Base-by-base conservation (phyloP, 2,888 invertebrate genomes). In the Calameuta pallipes region DNA sequence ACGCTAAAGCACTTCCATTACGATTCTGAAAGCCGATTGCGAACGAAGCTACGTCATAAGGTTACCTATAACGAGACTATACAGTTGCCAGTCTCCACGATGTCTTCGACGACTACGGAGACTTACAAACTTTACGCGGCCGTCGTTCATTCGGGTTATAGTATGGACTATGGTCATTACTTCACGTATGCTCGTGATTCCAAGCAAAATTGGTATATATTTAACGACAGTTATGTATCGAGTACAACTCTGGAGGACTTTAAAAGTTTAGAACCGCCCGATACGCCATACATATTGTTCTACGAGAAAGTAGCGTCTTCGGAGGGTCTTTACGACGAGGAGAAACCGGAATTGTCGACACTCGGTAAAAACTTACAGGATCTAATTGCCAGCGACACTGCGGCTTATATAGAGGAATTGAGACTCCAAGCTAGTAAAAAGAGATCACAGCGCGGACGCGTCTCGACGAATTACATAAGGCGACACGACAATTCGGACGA, bases 91-190 rank as follows among this genome's bases (percentile, higher is more conserved):
- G 89, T 90, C 3, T 85, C 82, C 83, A 87, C 85, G 78, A 90
- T 82, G 81, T 87, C 79, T 78, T 87, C 82, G 0, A 80, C 82
- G 4, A 80, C 83, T 15, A 84, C 81, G 68, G 93, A 94, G 79
- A 92, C 93, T 31, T 97, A 97, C 90, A 93, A 93, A 69, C 91
- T 98, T 56, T 97, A 96, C 89, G 96, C 97, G 0, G 96, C 97
- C 0, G 96, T 98, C 0, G 95, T 98, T 0, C 98, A 98, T 91
- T 95, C 95, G 0, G 98, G 98, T 2, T 94, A 94, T 34, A 96
- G 95, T 76, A 95, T 97, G 82, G 96, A 97, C 88, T 96, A 96
- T 0, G 98, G 97, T 0, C 98, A 98, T 89, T 98, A 98, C 90
- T 97, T 96, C 90, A 97, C 97, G 0, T 95, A 96, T 80, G 97